phyloP scores from a whole-genome alignment of 1,140 invertebrate genomes.

The Cotesia vestalis region DNA sequence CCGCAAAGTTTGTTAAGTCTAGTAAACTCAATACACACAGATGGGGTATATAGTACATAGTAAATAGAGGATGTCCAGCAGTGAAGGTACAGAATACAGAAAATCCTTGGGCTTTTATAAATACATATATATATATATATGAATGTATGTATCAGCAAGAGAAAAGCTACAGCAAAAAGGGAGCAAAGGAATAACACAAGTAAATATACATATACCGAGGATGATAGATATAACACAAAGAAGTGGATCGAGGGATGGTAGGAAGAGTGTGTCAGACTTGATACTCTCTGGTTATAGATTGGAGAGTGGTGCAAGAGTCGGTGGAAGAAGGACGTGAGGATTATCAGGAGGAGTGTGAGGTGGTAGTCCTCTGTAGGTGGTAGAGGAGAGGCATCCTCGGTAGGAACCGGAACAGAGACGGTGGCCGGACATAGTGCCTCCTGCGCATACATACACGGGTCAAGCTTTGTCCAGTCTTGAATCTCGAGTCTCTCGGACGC shows the following conservation, averaged over 20 bases:
- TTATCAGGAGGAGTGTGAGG: conserved; percentile 18
- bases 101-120: not conserved
- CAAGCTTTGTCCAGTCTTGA: conserved; percentile 23
- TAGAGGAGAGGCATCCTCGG: not conserved
- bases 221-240: conserved; percentile 8
- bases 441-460: conserved; percentile 28
- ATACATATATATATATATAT: too few species aligned
- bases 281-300: conserved; percentile 26
- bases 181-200: not conserved
- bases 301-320: not conserved
- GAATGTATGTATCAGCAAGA: not conserved
- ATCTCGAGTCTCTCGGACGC: conserved; percentile 22
- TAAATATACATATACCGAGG: not conserved
- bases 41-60: too few species aligned
- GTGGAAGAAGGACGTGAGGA: not conserved
- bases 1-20: conserved; percentile 31
- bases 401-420: conserved; percentile 24
- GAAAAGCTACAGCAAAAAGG: not conserved
- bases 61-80: too few species aligned
- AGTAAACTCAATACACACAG: conserved; percentile 2
- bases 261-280: conserved; percentile 24
- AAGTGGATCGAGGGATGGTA: conserved; percentile 19
- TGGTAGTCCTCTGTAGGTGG: conserved; percentile 2
- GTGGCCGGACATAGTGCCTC: conserved; percentile 23
- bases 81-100: conserved; percentile 12